Percentiles rank a stretch among this genome's conserved stretches.
Evolutionary conservation across 2,888 invertebrate genomes (phyloP).

Genomic region (Mellilla xanthometata): DNA sequence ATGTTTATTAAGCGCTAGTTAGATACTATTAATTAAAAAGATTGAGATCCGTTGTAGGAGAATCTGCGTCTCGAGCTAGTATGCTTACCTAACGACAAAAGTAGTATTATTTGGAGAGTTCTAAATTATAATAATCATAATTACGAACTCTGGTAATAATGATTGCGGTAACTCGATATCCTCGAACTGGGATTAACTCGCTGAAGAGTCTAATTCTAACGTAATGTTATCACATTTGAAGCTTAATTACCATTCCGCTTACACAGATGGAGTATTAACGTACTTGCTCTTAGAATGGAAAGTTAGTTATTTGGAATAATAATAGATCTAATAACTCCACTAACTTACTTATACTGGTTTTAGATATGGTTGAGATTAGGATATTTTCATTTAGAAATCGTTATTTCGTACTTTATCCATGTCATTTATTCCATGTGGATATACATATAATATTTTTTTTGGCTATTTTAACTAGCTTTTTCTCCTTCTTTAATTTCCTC

Average conservation of each 20-base stretch:
- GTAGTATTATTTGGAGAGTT: neutral
- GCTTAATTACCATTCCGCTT: constrained; percentile 9
- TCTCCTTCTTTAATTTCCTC: too few species aligned
- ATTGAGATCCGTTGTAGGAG: too few species aligned
- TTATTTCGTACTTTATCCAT: too few species aligned
- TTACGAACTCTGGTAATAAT: constrained; percentile 6
- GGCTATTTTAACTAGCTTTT: too few species aligned
- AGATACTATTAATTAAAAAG: too few species aligned
- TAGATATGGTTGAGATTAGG: neutral
- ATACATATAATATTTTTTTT: too few species aligned
- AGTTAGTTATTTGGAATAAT: neutral
- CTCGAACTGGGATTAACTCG: constrained; percentile 5
- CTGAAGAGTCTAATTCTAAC: constrained; percentile 6
- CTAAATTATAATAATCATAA: neutral
- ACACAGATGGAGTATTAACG: constrained; percentile 3
- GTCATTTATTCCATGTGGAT: too few species aligned
- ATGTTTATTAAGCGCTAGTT: too few species aligned
- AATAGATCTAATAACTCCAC: too few species aligned
- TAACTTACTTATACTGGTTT: neutral
- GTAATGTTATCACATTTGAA: constrained; percentile 11
- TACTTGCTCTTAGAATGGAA: neutral
- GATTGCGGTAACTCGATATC: constrained; percentile 2
- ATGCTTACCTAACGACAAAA: too few species aligned
- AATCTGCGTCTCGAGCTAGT: too few species aligned
- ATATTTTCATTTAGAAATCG: neutral